phyloP scores from a whole-genome alignment of 2,888 invertebrate genomes.

The Mamestra brassicae region DNA sequence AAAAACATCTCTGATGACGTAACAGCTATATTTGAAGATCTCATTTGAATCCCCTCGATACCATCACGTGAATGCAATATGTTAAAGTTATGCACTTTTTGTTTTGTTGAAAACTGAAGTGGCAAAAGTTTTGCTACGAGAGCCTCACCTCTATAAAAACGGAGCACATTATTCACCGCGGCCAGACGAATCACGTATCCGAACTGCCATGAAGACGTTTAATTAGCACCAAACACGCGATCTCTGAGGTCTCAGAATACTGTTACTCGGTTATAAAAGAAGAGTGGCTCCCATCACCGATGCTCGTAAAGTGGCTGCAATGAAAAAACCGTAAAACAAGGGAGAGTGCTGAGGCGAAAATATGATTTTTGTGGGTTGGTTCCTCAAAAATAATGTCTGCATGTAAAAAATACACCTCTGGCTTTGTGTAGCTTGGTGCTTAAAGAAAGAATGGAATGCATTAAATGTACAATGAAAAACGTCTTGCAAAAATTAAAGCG shows the following conservation, averaged over 20 bases:
- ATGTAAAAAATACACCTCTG: slow-evolving; percentile 64
- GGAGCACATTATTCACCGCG: slow-evolving; percentile 77
- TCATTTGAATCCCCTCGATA: slow-evolving; percentile 70
- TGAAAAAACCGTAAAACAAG: slow-evolving; percentile 88
- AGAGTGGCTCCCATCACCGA: slow-evolving; percentile 82
- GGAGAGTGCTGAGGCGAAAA: slow-evolving; percentile 81
- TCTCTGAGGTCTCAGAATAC: slow-evolving; percentile 79
- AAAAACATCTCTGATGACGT: slow-evolving; percentile 83
- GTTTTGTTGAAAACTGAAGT: slow-evolving; percentile 56
- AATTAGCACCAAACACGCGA: slow-evolving; percentile 88
- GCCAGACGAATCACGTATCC: slow-evolving; percentile 83
- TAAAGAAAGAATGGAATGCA: slow-evolving; percentile 43
- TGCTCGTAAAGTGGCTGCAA: slow-evolving; percentile 87
- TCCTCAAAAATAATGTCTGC: slow-evolving; percentile 73
- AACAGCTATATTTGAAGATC: slow-evolving; percentile 81
- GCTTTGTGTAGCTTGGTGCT: slow-evolving; percentile 49
- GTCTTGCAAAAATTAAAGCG: slow-evolving; percentile 17
- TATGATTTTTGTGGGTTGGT: slow-evolving; percentile 82
- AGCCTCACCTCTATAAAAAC: slow-evolving; percentile 70
- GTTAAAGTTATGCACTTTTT: slow-evolving; percentile 48
- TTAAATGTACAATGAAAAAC: slow-evolving; percentile 41
- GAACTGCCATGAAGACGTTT: slow-evolving; percentile 81
- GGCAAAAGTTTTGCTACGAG: slow-evolving; percentile 61
- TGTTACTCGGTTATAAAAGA: slow-evolving; percentile 80
- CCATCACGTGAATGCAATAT: slow-evolving; percentile 49